Evolutionary conservation across 2,797 vertebrate species (phyloP).

Genomic region (Poeciliopsis gracilis): DNA sequence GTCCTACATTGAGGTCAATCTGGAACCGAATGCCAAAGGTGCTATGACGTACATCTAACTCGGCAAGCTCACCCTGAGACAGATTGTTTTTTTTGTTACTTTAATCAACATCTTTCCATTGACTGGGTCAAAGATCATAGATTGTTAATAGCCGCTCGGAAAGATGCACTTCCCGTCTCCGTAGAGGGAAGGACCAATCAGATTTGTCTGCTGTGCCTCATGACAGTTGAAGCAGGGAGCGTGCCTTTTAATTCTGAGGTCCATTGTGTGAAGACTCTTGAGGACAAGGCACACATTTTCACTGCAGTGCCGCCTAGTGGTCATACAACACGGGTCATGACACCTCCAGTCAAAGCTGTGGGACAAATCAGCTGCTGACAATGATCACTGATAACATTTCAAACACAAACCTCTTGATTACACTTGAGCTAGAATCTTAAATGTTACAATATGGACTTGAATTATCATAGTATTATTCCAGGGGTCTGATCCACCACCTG

Average conservation of each 20-base stretch:
- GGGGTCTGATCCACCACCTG: conserved; percentile 4
- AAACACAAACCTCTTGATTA: conserved; percentile 24
- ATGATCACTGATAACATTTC: conserved; percentile 40
- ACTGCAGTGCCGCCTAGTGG: conserved; percentile 57
- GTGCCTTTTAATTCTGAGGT: not conserved
- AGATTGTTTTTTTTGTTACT: conserved; percentile 1
- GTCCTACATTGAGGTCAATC: conserved; percentile 96
- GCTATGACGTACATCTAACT: conserved; percentile 98
- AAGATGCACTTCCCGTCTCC: conserved; percentile 27
- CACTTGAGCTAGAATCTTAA: conserved; percentile 4
- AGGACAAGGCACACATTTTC: conserved; percentile 19
- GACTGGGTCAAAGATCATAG: conserved; percentile 10
- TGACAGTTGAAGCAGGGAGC: conserved; percentile 22
- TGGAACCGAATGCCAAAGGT: conserved; percentile 99
- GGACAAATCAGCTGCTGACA: conserved; percentile 21
- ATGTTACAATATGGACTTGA: conserved; percentile 6
- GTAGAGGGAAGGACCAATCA: conserved; percentile 46
- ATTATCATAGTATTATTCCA: conserved; percentile 18
- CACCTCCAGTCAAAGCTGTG: not conserved
- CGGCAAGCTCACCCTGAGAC: conserved; percentile 7
- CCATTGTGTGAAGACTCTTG: conserved; percentile 9
- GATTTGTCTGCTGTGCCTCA: conserved; percentile 60
- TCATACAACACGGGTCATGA: not conserved
- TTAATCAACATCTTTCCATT: conserved; percentile 25
- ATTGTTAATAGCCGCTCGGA: conserved; percentile 32